Conservation (phyloP, 2,113 vertebrate genomes). For the Colossoma macropomum region DNA sequence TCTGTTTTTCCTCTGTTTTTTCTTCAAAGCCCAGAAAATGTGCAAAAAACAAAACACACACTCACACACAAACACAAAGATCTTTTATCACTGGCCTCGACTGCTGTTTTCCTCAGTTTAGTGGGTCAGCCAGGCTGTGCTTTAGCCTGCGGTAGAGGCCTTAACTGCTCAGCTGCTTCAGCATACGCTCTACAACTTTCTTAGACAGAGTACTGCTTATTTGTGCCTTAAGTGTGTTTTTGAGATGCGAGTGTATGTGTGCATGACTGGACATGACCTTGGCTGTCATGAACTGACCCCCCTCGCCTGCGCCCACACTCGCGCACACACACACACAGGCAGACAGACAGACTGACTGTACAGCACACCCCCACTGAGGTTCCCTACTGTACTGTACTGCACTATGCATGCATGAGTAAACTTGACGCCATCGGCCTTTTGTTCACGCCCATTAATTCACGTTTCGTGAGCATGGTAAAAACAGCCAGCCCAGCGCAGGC, state of each 20-base stretch:
- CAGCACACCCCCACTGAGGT: constrained; percentile 8
- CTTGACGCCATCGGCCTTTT: constrained; percentile 49
- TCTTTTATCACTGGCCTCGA: neutral
- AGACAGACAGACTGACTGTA: constrained; percentile 30
- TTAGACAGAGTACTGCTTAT: neutral
- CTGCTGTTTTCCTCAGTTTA: constrained; percentile 17
- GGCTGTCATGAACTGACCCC: constrained; percentile 25
- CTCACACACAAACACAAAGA: constrained; percentile 4
- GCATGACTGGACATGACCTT: neutral
- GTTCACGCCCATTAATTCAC: constrained; percentile 58
- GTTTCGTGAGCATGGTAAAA: constrained; percentile 56
- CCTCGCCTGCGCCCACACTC: neutral
- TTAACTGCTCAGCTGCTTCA: neutral
- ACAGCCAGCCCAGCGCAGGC: constrained; percentile 13
- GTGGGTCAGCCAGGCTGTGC: neutral
- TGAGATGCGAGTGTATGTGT: neutral
- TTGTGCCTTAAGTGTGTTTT: constrained; percentile 5
- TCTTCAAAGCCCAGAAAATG: neutral
- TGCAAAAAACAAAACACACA: neutral
- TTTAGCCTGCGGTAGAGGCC: constrained; percentile 22
- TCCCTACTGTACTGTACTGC: constrained; percentile 20
- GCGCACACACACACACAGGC: neutral
- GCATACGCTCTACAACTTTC: constrained; percentile 18
- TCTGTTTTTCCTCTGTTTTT: no score
- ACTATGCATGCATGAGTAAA: constrained; percentile 43